Evolutionary conservation across 1,140 invertebrate species (phyloP), one percentile per base, ranked within the genome.

Genomic region (Drosophila ohnishii): DNA sequence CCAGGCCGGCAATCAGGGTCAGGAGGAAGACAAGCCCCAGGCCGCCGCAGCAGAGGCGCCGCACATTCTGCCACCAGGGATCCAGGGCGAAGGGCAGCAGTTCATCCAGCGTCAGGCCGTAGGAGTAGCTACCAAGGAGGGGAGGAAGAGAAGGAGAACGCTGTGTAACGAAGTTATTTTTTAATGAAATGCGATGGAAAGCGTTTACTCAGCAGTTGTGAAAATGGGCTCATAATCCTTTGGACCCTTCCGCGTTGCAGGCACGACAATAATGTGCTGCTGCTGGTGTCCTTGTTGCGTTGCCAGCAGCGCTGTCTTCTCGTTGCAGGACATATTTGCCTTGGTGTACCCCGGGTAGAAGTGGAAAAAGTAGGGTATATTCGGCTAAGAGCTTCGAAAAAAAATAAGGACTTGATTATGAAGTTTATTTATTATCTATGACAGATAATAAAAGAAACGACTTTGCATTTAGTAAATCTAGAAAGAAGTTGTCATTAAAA

Each of bases 201-300:
- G 53, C 77, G 77, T 88, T 88, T 88, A 88, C 84, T 88, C 84
- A 80, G 84, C 85, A 78, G 77, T 88, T 80, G 85, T 80, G 66
- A 75, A 80, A 89, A 89, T 55, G 85, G 80, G 80, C 60, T 75
- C 84, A 80, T 84, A 88, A 66, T 89, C 84, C 80, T 80, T 88
- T 55, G 80, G 48, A 74, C 80, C 77, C 80, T 80, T 89, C 62
- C 45, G 45, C 65, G 45, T 14, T 37, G 51, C 22, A 8, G 80
- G 69, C 65, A 88, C 53, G 32, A 80, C 65, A 45, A 87, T 74
- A 51, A 87, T 82, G 67, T 78, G 74, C 34, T 82, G 65, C 42
- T 78, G 78, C 22, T 77, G 73, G 45, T 66, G 70, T 71, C 72
- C 75, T 62, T 51, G 80, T 50, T 83, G 80, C 39, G 66, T 37